These are phyloP conservation scores for Macropis europaea DNA, from an alignment of 2,888 invertebrate species.

Conservation along the genomic window DNA sequence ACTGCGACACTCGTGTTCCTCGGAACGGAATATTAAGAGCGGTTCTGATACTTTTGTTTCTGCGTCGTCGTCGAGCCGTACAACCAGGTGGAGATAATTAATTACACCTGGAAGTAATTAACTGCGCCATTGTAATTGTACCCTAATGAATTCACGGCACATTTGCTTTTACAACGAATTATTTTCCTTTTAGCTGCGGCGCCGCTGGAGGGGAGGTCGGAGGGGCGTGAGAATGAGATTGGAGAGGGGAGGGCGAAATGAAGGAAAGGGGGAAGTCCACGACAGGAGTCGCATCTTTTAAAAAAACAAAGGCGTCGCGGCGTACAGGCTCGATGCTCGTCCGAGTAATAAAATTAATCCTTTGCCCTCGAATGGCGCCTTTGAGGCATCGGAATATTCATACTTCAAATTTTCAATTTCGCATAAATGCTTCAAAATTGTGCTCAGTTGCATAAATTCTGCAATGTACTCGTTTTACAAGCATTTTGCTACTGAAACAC, in stretches of 20 bases:
- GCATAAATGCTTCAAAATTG: too few species aligned
- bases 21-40: not conserved
- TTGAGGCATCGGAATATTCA: too few species aligned
- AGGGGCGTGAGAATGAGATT: not conserved
- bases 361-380: too few species aligned
- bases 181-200: constrained; percentile 17
- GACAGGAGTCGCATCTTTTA: constrained; percentile 17
- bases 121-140: constrained; percentile 35
- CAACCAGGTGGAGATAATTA: constrained; percentile 41
- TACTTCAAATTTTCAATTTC: too few species aligned
- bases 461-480: too few species aligned
- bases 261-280: not conserved
- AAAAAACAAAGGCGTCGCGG: constrained; percentile 32
- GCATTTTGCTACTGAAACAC: too few species aligned
- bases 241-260: not conserved
- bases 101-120: constrained; percentile 50
- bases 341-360: constrained; percentile 36
- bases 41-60: constrained; percentile 24
- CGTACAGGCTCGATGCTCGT: constrained; percentile 7
- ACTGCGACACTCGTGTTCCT: not conserved
- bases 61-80: constrained; percentile 3
- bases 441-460: too few species aligned
- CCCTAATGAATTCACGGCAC: constrained; percentile 49
- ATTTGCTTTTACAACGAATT: constrained; percentile 47
- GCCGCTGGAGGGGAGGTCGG: not conserved